Base-by-base conservation (phyloP, 2,797 vertebrate genomes). In the Sarcophilus harrisii region DNA sequence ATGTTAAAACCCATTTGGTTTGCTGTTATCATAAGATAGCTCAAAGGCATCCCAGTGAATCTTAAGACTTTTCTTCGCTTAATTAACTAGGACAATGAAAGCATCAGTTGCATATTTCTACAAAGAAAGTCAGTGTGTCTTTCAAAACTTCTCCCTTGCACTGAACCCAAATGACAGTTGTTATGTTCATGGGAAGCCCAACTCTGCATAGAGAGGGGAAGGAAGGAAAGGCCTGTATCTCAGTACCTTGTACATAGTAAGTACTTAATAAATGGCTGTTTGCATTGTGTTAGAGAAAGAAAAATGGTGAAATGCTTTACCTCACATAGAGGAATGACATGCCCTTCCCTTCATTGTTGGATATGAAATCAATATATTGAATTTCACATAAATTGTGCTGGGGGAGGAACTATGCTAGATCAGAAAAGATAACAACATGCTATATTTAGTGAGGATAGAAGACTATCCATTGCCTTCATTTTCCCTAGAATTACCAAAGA, bases 101-200 rank as follows among this genome's bases (percentile, higher is more conserved):
- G 54, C 1, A 58, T 93, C 55, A 55, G 32, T n/a, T 38, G 5
- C 58, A 91, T 0, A 92, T 9, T 87, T 66, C 12, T 6, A 55
- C 4, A 60, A 93, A 66, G 0, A 3, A 21, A 73, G 0, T 94
- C 54, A 12, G 54, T 45, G 27, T 90, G 18, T 9, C 30, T 27
- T 14, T 92, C 38, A 28, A 49, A 45, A 92, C 93, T 92, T 60
- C 12, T 95, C 54, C 90, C 52, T 52, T 87, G 62, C 93, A 89
- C 24, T 58, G 9, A 92, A 58, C 11, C 81, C 14, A 94, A 91
- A 92, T 24, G 1, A 57, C 18, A 52, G 29, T 21, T 73, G n/a
- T 81, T 81, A 81, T 45, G 21, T 45, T 45, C 21, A 11, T 81
- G 73, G 14, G 18, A 81, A 81, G 73, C 4, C 38, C 24, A 81